phyloP scores from a whole-genome alignment of 2,888 invertebrate genomes.

The Steinernema carpocapsae region DNA sequence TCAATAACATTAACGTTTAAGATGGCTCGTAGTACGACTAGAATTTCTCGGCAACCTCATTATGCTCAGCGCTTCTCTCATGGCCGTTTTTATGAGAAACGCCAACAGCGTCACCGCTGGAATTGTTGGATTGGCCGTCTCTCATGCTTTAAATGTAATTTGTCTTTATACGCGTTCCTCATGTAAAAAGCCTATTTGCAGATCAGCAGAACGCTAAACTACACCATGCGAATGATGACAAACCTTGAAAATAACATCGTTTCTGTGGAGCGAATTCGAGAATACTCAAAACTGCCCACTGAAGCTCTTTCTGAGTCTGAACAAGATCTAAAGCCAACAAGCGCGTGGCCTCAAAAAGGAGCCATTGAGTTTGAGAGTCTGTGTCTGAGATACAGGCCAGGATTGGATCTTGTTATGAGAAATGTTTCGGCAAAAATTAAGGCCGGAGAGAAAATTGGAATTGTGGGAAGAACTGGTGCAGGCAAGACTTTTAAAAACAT shows the following conservation, averaged over 20 bases:
- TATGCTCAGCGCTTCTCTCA: slow-evolving; percentile 74
- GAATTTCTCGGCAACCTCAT: slow-evolving; percentile 74
- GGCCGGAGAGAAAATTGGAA: slow-evolving; percentile 78
- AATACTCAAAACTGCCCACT: slow-evolving; percentile 69
- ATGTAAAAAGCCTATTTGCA: too few species aligned
- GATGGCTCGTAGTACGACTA: too few species aligned
- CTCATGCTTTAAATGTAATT: slow-evolving; percentile 71
- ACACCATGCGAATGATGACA: slow-evolving; percentile 86
- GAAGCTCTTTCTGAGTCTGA: slow-evolving; percentile 72
- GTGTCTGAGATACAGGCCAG: slow-evolving; percentile 55
- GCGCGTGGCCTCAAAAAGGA: slow-evolving; percentile 29
- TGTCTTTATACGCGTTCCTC: slow-evolving; percentile 21
- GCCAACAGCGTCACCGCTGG: slow-evolving; percentile 71
- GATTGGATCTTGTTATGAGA: slow-evolving; percentile 80
- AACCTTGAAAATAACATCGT: slow-evolving; percentile 72
- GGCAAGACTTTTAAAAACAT: too few species aligned
- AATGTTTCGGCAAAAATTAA: slow-evolving; percentile 77
- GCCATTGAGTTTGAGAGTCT: neutral
- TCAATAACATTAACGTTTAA: too few species aligned
- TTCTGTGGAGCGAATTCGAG: slow-evolving; percentile 68
- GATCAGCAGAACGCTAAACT: slow-evolving; percentile 81
- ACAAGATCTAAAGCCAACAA: slow-evolving; percentile 34
- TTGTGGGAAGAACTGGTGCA: too few species aligned
- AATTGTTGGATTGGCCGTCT: slow-evolving; percentile 73
- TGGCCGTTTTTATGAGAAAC: slow-evolving; percentile 73